Percentiles rank a stretch among this genome's conserved stretches.
Conservation (phyloP, 2,113 vertebrate species). For the Puntigrus tetrazona region DNA sequence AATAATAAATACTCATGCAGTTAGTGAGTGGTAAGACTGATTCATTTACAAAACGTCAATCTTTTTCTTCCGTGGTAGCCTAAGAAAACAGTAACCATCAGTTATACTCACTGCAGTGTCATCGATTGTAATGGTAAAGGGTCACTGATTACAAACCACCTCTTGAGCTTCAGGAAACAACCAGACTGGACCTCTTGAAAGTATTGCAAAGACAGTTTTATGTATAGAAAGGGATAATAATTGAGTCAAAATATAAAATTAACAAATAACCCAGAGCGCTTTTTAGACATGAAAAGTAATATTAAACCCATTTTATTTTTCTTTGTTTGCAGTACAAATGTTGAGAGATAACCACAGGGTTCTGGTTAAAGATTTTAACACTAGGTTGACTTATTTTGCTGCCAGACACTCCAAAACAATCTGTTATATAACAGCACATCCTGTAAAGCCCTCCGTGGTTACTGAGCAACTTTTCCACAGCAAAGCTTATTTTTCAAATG, state of each 20-base stretch:
- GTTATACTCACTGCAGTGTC: neutral
- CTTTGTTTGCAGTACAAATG: neutral
- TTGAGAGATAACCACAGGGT: neutral
- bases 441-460: neutral
- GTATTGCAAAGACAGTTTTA: neutral
- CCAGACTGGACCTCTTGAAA: neutral
- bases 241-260: neutral
- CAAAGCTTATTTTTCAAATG: neutral
- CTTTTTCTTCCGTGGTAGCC: conserved; percentile 20
- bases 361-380: conserved; percentile 6
- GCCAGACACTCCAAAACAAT: neutral
- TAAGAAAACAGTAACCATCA: conserved; percentile 41
- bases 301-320: neutral
- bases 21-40: conserved; percentile 25
- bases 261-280: neutral
- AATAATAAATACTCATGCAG: neutral
- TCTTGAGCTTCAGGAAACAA: neutral
- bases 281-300: neutral
- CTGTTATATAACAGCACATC: neutral
- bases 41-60: conserved; percentile 47
- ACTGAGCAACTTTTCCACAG: neutral
- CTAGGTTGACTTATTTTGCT: neutral
- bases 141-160: neutral
- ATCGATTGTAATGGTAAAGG: conserved; percentile 43
- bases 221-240: neutral